Base-by-base conservation (phyloP, 2,113 vertebrate genomes). In the Lipotes vexillifer region DNA sequence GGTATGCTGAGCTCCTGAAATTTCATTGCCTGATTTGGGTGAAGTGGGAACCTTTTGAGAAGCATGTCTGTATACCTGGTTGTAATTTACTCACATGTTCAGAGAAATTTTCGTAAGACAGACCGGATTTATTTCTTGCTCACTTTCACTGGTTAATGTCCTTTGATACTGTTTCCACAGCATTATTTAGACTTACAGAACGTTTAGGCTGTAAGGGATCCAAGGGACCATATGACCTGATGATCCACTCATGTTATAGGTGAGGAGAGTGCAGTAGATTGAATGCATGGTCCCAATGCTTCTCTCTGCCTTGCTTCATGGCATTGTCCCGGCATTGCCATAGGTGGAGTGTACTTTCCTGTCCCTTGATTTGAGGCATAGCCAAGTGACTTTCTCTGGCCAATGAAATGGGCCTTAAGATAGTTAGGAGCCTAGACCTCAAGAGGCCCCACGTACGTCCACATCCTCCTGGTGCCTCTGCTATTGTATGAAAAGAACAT, bases 91-190 rank as follows among this genome's bases (percentile, higher is more conserved):
- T 94, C 61, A 66, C 95, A 88, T 94, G 75, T 98, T 98, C 96
- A 96, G 96, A 96, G 97, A 96, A 69, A 93, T 97, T 98, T 98
- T 97, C 97, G 97, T 97, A 98, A 98, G 96, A 91, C 77, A 98
- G 63, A 92, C 29, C 5, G 90, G 94, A 97, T 96, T 95, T 97
- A 95, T 97, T 98, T 98, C 96, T 98, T 96, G 97, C 97, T 98
- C 94, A 84, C 96, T 96, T 94, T 98, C 90, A 97, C 97, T 98
- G 78, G 49, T 97, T 97, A 94, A 92, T 96, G 97, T 69, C 91
- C 81, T 97, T 98, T 97, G 90, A 97, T 85, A 93, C 72, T 96
- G 41, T 93, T 98, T 97, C 87, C 85, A 97, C 82, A 2, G 83
- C 84, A 88, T 71, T 88, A 66, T 86, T 90, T 82, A 90, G 74